Evolutionary conservation across 1,140 invertebrate species (phyloP).

Genomic region (Heterodera schachtii): DNA sequence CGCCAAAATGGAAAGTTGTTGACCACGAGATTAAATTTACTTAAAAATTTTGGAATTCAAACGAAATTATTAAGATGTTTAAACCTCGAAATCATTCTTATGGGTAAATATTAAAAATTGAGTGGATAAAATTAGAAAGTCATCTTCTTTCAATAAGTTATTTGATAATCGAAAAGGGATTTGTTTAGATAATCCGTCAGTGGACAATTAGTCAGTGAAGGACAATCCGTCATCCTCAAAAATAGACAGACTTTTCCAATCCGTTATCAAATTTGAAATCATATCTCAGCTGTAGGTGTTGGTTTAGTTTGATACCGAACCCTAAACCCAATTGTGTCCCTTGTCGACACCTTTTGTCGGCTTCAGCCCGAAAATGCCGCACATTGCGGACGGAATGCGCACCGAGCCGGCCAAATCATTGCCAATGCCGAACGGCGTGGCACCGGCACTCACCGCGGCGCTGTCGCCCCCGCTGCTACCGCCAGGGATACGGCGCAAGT

Average conservation of each 20-base stretch:
- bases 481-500: constrained; percentile 80
- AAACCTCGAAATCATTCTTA: too few relatives aligned
- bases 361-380: constrained; percentile 89
- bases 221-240: not conserved
- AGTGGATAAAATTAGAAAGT: too few relatives aligned
- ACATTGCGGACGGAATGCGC: constrained; percentile 89
- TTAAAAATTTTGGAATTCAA: too few relatives aligned
- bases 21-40: not conserved
- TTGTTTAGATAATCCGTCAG: too few relatives aligned
- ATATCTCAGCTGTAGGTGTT: too few relatives aligned
- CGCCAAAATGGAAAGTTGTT: not conserved
- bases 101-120: too few relatives aligned
- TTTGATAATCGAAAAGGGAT: too few relatives aligned
- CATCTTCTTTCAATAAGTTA: too few relatives aligned
- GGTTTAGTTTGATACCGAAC: too few relatives aligned
- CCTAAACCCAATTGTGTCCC: not conserved
- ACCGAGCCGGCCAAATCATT: constrained; percentile 95
- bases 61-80: too few relatives aligned
- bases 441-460: constrained; percentile 55
- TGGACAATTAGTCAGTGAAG: too few relatives aligned
- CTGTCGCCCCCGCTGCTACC: constrained; percentile 68
- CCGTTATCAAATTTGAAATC: too few relatives aligned
- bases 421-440: constrained; percentile 80
- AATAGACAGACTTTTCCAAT: not conserved
- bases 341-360: constrained; percentile 68